These are phyloP conservation scores for Polyommatus iphigenia DNA, from an alignment of 2,888 invertebrate species.

Conservation along the genomic window DNA sequence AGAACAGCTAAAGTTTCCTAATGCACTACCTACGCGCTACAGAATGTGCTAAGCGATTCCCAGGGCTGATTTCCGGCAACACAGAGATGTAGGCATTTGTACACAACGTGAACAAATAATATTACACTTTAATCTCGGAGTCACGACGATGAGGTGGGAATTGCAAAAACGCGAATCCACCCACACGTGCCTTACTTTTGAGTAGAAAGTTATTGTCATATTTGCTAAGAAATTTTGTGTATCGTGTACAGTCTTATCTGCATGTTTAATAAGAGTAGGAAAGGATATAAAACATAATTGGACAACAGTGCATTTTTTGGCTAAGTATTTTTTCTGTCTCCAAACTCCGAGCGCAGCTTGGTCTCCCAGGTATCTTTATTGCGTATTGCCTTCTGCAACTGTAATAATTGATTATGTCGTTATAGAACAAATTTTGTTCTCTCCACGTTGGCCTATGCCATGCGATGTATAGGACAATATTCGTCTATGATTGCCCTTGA, in stretches of 20 bases:
- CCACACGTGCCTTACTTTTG: background rate
- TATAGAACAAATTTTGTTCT: too few species aligned
- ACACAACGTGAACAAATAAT: background rate
- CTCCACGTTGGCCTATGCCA: too few species aligned
- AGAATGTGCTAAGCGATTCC: slow-evolving; percentile 6
- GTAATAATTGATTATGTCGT: too few species aligned
- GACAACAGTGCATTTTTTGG: too few species aligned
- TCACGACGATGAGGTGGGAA: background rate
- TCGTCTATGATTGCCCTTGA: too few species aligned
- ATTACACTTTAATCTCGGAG: background rate
- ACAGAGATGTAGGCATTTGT: background rate
- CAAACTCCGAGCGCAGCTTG: too few species aligned
- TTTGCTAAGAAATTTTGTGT: background rate
- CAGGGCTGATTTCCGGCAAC: slow-evolving; percentile 16
- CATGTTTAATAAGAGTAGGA: too few species aligned
- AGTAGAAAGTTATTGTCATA: background rate
- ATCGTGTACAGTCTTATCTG: background rate
- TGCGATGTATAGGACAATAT: too few species aligned
- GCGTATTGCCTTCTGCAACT: too few species aligned
- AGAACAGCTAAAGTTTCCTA: background rate
- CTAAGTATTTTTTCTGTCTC: too few species aligned
- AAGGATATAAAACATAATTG: too few species aligned
- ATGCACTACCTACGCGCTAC: background rate
- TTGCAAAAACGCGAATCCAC: background rate
- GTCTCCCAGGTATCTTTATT: too few species aligned